Evolutionary conservation across 2,797 vertebrate species (phyloP).

Genomic region (Sorex maritimensis): DNA sequence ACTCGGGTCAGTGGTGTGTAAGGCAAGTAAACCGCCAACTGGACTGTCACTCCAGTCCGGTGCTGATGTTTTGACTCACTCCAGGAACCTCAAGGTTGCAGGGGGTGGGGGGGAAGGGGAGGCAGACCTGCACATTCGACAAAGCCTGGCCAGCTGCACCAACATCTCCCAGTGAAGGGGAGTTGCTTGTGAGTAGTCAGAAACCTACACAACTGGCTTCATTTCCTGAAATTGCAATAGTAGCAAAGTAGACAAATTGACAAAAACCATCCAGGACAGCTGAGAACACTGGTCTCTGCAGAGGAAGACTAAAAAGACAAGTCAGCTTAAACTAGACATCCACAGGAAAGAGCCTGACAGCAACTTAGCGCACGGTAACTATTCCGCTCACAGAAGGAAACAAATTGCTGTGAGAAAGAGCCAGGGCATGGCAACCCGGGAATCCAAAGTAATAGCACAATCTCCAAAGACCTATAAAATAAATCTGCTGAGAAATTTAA

Average conservation of each 20-base stretch:
- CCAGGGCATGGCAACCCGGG: background rate
- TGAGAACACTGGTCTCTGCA: slow-evolving; percentile 11
- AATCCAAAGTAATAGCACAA: background rate
- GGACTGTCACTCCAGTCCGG: too few species aligned
- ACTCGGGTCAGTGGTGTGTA: too few species aligned
- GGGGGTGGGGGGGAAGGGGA: fast-evolving
- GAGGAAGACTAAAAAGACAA: slow-evolving; percentile 12
- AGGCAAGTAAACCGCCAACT: too few species aligned
- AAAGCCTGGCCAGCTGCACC: background rate
- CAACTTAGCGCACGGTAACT: background rate
- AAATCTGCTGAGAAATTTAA: slow-evolving; percentile 21
- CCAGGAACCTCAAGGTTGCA: background rate
- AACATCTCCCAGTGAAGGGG: background rate
- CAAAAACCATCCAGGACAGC: background rate
- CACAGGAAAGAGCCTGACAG: background rate
- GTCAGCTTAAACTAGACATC: background rate
- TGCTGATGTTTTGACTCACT: slow-evolving; percentile 8
- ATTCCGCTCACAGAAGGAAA: background rate
- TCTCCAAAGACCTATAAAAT: background rate
- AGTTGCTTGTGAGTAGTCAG: background rate
- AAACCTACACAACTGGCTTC: background rate
- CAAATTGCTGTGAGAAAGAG: background rate
- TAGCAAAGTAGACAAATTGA: background rate
- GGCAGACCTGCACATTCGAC: background rate
- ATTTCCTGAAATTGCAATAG: background rate